Conservation (phyloP, 2,888 invertebrate species). For the Drosophila nr. medialis region DNA sequence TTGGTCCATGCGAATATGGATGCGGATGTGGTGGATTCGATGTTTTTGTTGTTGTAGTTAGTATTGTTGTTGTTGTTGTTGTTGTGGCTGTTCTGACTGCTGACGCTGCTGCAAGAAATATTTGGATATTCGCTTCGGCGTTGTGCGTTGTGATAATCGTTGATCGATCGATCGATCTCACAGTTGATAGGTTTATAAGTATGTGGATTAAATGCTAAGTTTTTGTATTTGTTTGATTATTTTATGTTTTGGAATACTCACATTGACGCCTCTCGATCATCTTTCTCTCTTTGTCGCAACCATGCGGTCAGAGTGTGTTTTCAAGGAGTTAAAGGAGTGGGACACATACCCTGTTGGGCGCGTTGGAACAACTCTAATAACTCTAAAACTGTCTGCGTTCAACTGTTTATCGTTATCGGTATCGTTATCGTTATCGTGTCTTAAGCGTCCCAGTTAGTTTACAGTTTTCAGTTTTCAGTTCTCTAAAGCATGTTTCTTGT, state of each 20-base stretch:
- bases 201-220: constrained; percentile 52
- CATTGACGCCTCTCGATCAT: constrained; percentile 68
- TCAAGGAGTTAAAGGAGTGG: constrained; percentile 67
- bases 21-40: constrained; percentile 5
- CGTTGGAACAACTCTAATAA: constrained; percentile 68
- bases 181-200: constrained; percentile 16
- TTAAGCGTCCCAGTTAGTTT: constrained; percentile 28
- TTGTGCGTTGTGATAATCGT: not conserved
- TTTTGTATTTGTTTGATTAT: constrained; percentile 45
- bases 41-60: constrained; percentile 14
- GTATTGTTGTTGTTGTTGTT: constrained; percentile 18
- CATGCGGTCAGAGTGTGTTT: constrained; percentile 65
- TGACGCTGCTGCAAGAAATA: constrained; percentile 39
- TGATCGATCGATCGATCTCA: constrained; percentile 3
- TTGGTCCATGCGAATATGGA: constrained; percentile 20
- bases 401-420: constrained; percentile 28
- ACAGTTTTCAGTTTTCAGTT: constrained; percentile 21
- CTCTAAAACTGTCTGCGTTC: constrained; percentile 56
- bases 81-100: constrained; percentile 30
- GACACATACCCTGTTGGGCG: constrained; percentile 60
- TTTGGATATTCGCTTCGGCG: constrained; percentile 10
- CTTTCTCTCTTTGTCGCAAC: constrained; percentile 72
- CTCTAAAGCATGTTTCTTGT: constrained; percentile 8
- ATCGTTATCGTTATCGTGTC: constrained; percentile 10
- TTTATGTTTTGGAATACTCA: constrained; percentile 73